These are phyloP conservation scores for Macrobrachium nipponense DNA, from an alignment of 1,140 invertebrate genomes.

Conservation along the genomic window DNA sequence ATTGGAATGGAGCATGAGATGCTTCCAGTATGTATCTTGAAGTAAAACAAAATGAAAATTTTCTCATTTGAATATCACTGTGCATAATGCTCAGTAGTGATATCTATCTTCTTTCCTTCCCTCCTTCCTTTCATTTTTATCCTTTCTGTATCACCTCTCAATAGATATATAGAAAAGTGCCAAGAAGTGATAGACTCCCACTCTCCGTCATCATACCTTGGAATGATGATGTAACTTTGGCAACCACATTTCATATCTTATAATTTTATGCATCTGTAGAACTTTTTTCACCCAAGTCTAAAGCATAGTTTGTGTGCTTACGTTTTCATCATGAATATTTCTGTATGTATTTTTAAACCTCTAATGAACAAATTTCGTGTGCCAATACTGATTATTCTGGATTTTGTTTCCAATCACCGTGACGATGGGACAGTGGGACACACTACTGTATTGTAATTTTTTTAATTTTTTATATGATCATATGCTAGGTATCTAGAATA, in stretches of 20 bases:
- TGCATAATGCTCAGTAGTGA: slow-evolving; percentile 15
- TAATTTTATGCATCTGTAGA: slow-evolving; percentile 59
- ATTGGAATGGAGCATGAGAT: slow-evolving; percentile 44
- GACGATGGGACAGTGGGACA: slow-evolving; percentile 10
- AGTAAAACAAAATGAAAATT: slow-evolving; percentile 24
- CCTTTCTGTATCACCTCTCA: neutral
- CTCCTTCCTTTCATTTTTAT: too few relatives aligned
- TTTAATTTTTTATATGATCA: slow-evolving; percentile 36
- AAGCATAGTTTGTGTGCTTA: slow-evolving; percentile 61
- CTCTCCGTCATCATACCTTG: slow-evolving; percentile 59
- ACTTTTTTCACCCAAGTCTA: slow-evolving; percentile 53
- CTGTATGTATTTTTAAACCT: too few relatives aligned
- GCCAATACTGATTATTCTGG: slow-evolving; percentile 55
- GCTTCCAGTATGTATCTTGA: slow-evolving; percentile 30
- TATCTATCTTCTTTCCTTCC: too few relatives aligned
- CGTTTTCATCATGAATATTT: slow-evolving; percentile 33
- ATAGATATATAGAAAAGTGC: slow-evolving; percentile 50
- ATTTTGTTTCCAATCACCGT: slow-evolving; percentile 49
- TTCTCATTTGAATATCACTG: slow-evolving; percentile 36
- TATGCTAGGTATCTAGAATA: slow-evolving; percentile 54
- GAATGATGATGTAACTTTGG: slow-evolving; percentile 50
- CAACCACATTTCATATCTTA: slow-evolving; percentile 51
- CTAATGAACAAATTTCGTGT: slow-evolving; percentile 51
- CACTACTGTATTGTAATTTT: slow-evolving; percentile 37
- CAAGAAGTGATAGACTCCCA: slow-evolving; percentile 55